Conservation (phyloP, 2,888 invertebrate genomes). For the Amphimallon solstitiale region DNA sequence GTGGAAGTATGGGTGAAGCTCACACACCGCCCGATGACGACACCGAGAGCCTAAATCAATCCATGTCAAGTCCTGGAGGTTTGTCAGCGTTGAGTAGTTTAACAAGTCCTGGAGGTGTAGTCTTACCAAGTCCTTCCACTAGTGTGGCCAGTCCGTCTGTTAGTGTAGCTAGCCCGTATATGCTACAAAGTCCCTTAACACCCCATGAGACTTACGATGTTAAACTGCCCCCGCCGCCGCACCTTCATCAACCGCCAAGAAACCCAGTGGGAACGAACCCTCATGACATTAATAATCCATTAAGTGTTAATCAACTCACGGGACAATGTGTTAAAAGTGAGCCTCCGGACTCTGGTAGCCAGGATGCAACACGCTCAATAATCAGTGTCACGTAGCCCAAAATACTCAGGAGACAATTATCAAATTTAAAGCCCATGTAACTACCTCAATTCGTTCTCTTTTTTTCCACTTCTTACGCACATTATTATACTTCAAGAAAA, state of each 20-base stretch:
- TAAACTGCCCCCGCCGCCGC: slow-evolving; percentile 60
- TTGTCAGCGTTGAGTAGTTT: slow-evolving; percentile 75
- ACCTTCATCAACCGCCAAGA: slow-evolving; percentile 66
- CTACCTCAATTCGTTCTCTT: slow-evolving; percentile 30
- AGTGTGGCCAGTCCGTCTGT: slow-evolving; percentile 74
- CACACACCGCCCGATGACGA: slow-evolving; percentile 74
- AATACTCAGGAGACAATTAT: slow-evolving; percentile 37
- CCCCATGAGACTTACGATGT: slow-evolving; percentile 61
- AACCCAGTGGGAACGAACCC: slow-evolving; percentile 92
- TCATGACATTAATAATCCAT: slow-evolving; percentile 90
- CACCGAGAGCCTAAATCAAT: slow-evolving; percentile 72
- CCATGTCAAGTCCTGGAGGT: slow-evolving; percentile 71
- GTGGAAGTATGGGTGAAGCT: slow-evolving; percentile 81
- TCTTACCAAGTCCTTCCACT: slow-evolving; percentile 82
- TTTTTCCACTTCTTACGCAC: slow-evolving; percentile 13
- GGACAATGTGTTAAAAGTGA: slow-evolving; percentile 69
- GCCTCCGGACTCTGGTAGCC: slow-evolving; percentile 57
- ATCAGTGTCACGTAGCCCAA: slow-evolving; percentile 61
- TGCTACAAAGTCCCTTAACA: slow-evolving; percentile 64
- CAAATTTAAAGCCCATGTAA: slow-evolving; percentile 15
- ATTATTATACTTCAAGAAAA: slow-evolving; percentile 9
- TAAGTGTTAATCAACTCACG: slow-evolving; percentile 90
- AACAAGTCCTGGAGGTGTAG: slow-evolving; percentile 73
- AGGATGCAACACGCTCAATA: slow-evolving; percentile 60
- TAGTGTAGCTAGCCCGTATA: slow-evolving; percentile 70